phyloP scores from a whole-genome alignment of 2,113 vertebrate genomes.

The Odontophorus gujanensis region DNA sequence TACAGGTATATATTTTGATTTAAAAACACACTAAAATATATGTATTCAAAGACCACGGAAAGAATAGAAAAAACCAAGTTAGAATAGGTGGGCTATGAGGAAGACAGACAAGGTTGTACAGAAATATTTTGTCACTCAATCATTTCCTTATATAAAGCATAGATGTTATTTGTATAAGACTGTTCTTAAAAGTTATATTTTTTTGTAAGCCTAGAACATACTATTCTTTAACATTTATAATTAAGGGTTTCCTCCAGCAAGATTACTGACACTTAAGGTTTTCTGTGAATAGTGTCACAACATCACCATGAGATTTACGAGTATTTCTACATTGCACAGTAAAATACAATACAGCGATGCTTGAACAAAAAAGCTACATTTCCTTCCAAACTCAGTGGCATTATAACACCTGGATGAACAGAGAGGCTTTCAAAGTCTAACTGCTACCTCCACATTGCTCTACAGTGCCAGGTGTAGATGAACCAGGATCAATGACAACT shows the following conservation, averaged over 20 bases:
- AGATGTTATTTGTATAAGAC: neutral
- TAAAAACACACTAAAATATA: neutral
- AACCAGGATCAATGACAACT: neutral
- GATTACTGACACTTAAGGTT: neutral
- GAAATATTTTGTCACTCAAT: neutral
- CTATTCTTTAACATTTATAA: neutral
- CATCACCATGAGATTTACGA: neutral
- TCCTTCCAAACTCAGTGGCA: neutral
- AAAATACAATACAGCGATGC: neutral
- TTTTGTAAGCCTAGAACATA: neutral
- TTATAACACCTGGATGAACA: neutral
- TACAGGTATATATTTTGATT: neutral
- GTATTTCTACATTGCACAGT: neutral
- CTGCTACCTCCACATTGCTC: neutral
- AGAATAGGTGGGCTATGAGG: neutral
- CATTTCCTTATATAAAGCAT: neutral
- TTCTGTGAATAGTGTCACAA: slow-evolving; percentile 40
- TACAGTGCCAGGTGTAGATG: fast-evolving
- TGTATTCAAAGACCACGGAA: neutral
- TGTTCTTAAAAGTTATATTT: neutral
- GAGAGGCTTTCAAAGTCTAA: neutral
- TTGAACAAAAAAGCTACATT: neutral
- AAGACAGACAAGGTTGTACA: neutral
- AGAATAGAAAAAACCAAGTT: neutral
- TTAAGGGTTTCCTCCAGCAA: neutral